Base-by-base conservation (phyloP, 1,140 invertebrate species). In the Drosophila miranda region DNA sequence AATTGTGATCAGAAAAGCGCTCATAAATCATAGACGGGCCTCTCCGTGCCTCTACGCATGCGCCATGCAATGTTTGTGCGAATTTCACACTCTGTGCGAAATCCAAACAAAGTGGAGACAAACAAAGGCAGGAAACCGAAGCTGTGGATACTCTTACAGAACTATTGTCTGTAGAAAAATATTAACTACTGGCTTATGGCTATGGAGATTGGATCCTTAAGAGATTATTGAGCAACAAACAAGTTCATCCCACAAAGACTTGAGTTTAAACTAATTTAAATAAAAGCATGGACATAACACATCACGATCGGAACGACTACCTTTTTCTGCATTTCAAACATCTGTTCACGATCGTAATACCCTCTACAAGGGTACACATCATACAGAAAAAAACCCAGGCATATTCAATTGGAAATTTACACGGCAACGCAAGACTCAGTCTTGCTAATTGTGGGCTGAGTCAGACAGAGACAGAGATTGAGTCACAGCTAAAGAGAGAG, bases 1-100 rank as follows among this genome's bases (percentile, higher is more conserved):
- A 73, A 74, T 63, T 73, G 46, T 56, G 23, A 73, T 74, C 57
- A 73, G 70, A 57, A 73, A 73, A 41, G 69, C 50, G 50, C 19
- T 57, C 67, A 46, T 43, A 73, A 70, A 41, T 63, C 69, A 44
- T 49, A 38, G 34, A 38, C 34, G 34, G 34, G 34, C 34, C 34
- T 38, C 34, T 38, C 11, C 5, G 34, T 0, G 34, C 2, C 34
- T 38, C 34, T 38, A 73, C 69, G 69, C 57, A 63, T 46, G 52
- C 70, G 70, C 69, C 73, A 73, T 56, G 53, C 69, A 74, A 74
- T 63, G 53, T 45, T 74, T 74, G 70, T 59, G 64, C 58, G 61
- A 68, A 68, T 59, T 45, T 30, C 30, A 30, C 30, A 30, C 30
- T 30, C 30, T 19, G 28, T 28, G 13, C 14, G 13, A 30, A 73